Evolutionary conservation across 1,140 invertebrate species (phyloP), one percentile per base, ranked within the genome.

Genomic region (Cotesia glomerata): DNA sequence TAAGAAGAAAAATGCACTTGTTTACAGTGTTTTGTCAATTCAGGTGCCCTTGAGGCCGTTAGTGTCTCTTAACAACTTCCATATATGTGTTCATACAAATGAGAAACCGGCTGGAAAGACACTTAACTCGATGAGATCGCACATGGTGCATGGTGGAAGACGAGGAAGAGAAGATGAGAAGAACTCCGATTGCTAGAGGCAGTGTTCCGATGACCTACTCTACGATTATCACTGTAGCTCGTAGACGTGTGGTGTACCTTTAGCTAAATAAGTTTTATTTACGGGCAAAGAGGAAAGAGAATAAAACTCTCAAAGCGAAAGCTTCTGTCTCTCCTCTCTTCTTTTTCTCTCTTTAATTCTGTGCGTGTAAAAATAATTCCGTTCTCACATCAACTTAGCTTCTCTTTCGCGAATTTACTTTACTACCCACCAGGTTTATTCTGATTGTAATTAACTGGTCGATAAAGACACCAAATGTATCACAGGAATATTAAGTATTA

Each of bases 191-290:
- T 59, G 85, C 85, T 84, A 77, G 77, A 80, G 84, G 85, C 85
- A 73, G 78, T 87, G 85, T 87, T 86, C 85, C 81, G 83, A 75
- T 87, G 85, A 86, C 85, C 85, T 83, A 87, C 84, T 85, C 81
- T 80, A 78, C 79, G 80, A 81, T 82, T 82, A 82, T 82, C 81
- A 79, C 79, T 75, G 74, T 64, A 77, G 78, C 74, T 78, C 77
- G 79, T 81, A 79, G 76, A 66, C 69, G 58, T 72, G 68, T 58
- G 52, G 49, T 51, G 61, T 54, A 72, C 71, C 63, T 74, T 72
- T 76, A 79, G 75, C 74, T 77, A 34, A 45, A 61, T 32, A 26
- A 61, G 32, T 39, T 64, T 64, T 35, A n/a, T 64, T 64, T 34
- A 14, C 32, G 11, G 11, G 58, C 18, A 61, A 26, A 8, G 16